Conservation (phyloP, 1,140 invertebrate genomes). For the Pachypeltis micranthus region DNA sequence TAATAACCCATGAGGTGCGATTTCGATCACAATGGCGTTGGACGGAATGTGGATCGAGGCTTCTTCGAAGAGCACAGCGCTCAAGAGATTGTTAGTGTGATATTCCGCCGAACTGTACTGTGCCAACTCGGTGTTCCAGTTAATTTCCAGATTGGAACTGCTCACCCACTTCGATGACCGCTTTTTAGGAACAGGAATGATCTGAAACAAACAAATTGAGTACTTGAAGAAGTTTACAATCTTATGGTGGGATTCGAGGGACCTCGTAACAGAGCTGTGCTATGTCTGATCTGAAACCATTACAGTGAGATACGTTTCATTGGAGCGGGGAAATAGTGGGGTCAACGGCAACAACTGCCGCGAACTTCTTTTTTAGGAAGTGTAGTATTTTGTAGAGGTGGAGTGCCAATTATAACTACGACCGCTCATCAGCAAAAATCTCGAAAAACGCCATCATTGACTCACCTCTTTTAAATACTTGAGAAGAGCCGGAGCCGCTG, state of each 20-base stretch:
- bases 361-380: no score
- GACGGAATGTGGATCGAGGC: conserved; percentile 42
- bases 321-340: no score
- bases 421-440: no score
- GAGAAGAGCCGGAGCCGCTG: conserved; percentile 54
- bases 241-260: no score
- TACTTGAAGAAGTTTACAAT: no score
- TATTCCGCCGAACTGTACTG: conserved; percentile 48
- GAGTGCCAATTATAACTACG: no score
- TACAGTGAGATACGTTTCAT: no score
- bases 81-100: conserved; percentile 53
- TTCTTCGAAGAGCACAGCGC: conserved; percentile 48
- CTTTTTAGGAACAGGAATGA: conserved; percentile 39
- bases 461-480: conserved; percentile 47
- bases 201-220: background rate
- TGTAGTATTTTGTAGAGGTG: no score
- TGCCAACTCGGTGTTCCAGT: conserved; percentile 36
- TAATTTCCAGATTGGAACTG: conserved; percentile 44
- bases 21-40: conserved; percentile 48
- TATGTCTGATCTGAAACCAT: no score
- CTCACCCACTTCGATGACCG: conserved; percentile 48
- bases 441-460: no score
- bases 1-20: conserved; percentile 46
- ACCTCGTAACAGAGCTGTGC: no score
- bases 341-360: no score